Conservation (phyloP, 2,113 vertebrate genomes). For the Zootoca vivipara region DNA sequence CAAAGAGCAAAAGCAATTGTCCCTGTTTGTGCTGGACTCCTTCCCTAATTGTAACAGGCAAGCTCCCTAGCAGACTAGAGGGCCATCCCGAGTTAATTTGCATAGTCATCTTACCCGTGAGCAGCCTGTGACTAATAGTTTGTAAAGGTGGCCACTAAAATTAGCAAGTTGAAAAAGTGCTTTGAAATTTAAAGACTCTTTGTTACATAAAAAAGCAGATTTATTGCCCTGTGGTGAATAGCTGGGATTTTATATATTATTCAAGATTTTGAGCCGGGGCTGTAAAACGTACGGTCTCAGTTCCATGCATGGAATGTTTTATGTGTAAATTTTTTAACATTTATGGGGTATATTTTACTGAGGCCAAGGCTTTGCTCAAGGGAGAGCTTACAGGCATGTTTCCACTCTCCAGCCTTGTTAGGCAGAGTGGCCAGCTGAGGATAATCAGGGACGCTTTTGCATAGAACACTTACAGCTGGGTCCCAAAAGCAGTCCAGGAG, state of each 20-base stretch:
- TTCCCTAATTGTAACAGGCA: not conserved
- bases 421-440: conserved; percentile 60
- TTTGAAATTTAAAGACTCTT: conserved; percentile 80
- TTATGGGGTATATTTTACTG: conserved; percentile 80
- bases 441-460: conserved; percentile 34
- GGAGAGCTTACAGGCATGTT: conserved; percentile 63
- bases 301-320: conserved; percentile 77
- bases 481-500: not conserved
- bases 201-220: conserved; percentile 76
- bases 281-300: conserved; percentile 76
- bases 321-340: conserved; percentile 81
- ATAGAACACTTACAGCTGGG: not conserved
- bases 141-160: conserved; percentile 79
- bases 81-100: not conserved
- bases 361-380: conserved; percentile 73
- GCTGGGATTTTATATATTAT: conserved; percentile 81
- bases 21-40: not conserved
- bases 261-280: conserved; percentile 78
- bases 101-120: not conserved
- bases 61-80: not conserved
- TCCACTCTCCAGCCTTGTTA: conserved; percentile 56
- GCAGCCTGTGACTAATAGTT: conserved; percentile 66
- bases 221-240: conserved; percentile 75
- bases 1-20: not conserved
- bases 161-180: conserved; percentile 78